A percentile compares a stretch with the other conserved stretches of the same genome.
phyloP scores from a whole-genome alignment of 1,140 invertebrate species.

The Colletes gigas region DNA sequence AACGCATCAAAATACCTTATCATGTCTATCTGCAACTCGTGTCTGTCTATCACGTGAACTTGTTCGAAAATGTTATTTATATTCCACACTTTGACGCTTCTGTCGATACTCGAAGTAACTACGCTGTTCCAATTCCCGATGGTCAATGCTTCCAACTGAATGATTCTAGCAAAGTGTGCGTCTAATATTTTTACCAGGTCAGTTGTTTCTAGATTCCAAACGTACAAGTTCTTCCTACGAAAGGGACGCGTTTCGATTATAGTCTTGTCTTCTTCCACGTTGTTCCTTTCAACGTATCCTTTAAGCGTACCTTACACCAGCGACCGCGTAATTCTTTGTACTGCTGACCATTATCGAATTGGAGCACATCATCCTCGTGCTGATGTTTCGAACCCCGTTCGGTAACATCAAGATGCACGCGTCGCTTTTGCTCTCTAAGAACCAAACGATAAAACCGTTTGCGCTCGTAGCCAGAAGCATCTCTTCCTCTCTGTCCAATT shows the following conservation, averaged over 20 bases:
- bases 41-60: constrained; percentile 96
- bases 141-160: constrained; percentile 92
- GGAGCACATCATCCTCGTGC: constrained; percentile 92
- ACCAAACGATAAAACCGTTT: constrained; percentile 91
- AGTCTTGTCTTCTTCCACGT: neutral
- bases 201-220: constrained; percentile 91
- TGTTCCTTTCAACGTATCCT: neutral
- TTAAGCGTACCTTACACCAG: constrained; percentile 89
- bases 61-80: constrained; percentile 99
- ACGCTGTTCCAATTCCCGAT: constrained; percentile 96
- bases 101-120: constrained; percentile 97
- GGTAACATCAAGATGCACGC: constrained; percentile 89
- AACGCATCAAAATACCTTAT: constrained; percentile 85
- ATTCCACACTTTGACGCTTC: constrained; percentile 99
- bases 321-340: constrained; percentile 94
- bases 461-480: constrained; percentile 92
- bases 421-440: constrained; percentile 81
- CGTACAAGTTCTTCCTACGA: constrained; percentile 95
- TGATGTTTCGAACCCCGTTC: constrained; percentile 95
- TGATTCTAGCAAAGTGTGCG: constrained; percentile 98
- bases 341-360: constrained; percentile 96
- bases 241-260: neutral
- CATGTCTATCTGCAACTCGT: constrained; percentile 97
- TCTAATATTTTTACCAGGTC: constrained; percentile 95
- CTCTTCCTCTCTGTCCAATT: constrained; percentile 90